Evolutionary conservation across 2,113 vertebrate genomes (phyloP).

Genomic region (Centropus unirufus): DNA sequence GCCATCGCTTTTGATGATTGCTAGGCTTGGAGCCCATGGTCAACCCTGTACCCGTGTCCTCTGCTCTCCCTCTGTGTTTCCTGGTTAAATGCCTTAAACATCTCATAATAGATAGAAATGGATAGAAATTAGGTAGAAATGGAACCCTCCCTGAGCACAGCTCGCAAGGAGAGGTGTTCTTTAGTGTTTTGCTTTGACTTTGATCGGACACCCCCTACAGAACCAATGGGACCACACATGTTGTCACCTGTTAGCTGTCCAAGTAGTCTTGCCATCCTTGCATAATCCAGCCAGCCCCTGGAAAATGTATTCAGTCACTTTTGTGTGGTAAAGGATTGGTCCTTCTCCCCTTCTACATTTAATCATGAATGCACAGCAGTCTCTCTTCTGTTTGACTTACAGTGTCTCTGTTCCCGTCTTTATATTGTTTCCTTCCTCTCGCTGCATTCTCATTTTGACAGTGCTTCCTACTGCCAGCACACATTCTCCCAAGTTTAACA

Average conservation of each 20-base stretch:
- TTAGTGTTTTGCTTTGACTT: not conserved
- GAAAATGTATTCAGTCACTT: not conserved
- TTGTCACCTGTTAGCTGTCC: not conserved
- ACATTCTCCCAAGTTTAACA: not conserved
- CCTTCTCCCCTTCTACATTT: not conserved
- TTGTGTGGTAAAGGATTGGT: not conserved
- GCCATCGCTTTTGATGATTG: not conserved
- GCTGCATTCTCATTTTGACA: not conserved
- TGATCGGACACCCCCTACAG: not conserved
- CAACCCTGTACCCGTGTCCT: not conserved
- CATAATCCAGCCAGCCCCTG: not conserved
- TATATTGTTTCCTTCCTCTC: not conserved
- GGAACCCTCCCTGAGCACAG: not conserved
- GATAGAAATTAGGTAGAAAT: not conserved
- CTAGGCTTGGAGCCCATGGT: not conserved
- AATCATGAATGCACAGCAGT: not conserved
- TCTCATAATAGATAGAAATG: not conserved
- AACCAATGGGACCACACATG: not conserved
- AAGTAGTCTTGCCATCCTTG: not conserved
- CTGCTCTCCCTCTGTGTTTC: not conserved
- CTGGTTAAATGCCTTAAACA: not conserved
- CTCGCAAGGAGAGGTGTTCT: rapidly evolving
- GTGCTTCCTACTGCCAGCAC: not conserved
- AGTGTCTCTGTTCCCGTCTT: not conserved
- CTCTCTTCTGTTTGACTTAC: not conserved